These are phyloP conservation scores for Euthynnus affinis DNA, from an alignment of 2,797 vertebrate species.

Conservation along the genomic window DNA sequence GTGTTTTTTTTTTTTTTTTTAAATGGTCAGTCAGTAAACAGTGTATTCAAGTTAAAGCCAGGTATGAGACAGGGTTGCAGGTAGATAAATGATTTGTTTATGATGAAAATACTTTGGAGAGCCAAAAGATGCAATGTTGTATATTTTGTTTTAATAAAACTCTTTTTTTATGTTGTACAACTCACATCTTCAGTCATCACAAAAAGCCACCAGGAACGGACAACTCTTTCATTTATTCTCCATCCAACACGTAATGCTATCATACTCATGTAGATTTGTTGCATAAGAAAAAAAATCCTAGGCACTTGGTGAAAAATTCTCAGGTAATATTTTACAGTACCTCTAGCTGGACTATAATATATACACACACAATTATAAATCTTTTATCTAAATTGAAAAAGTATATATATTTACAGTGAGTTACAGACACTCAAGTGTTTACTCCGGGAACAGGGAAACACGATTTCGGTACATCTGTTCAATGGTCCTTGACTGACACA, in stretches of 20 bases:
- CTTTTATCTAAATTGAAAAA: slow-evolving; percentile 53
- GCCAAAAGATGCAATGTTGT: slow-evolving; percentile 43
- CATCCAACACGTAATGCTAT: slow-evolving; percentile 69
- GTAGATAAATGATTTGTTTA: not conserved
- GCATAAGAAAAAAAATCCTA: slow-evolving; percentile 68
- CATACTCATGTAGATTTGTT: slow-evolving; percentile 61
- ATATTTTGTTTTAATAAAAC: slow-evolving; percentile 67
- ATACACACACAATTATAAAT: slow-evolving; percentile 63
- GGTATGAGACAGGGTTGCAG: slow-evolving; percentile 42
- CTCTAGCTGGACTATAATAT: slow-evolving; percentile 61
- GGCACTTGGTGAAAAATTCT: slow-evolving; percentile 82
- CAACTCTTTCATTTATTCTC: slow-evolving; percentile 65
- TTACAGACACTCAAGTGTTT: slow-evolving; percentile 38
- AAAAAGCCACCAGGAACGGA: slow-evolving; percentile 50
- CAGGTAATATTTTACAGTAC: slow-evolving; percentile 75
- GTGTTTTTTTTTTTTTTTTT: slow-evolving; percentile 61
- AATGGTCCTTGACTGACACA: slow-evolving; percentile 47
- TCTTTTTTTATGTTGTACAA: slow-evolving; percentile 13
- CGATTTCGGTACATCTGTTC: slow-evolving; percentile 42
- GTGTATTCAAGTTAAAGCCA: slow-evolving; percentile 50
- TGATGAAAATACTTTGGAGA: slow-evolving; percentile 24
- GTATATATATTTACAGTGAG: slow-evolving; percentile 28
- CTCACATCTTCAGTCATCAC: slow-evolving; percentile 53
- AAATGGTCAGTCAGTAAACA: slow-evolving; percentile 61
- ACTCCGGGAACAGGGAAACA: slow-evolving; percentile 40